Percentiles rank a stretch among this genome's conserved stretches.
These are phyloP conservation scores for Danio jaintianensis DNA, from an alignment of 2,797 vertebrate species.

Conservation along the genomic window DNA sequence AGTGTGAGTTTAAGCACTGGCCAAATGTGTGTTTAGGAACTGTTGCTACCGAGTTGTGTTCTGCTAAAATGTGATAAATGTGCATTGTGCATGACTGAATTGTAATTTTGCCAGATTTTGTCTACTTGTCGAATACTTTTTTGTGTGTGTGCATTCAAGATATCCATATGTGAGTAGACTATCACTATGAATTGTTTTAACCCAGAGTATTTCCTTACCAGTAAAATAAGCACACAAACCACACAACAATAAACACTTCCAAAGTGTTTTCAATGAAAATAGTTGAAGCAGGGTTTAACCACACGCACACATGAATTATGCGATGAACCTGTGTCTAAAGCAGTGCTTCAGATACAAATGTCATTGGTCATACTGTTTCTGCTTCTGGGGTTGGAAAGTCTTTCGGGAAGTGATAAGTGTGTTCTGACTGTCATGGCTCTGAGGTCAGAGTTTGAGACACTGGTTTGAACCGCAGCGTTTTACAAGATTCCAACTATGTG, in stretches of 20 bases:
- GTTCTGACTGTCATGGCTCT: slow-evolving; percentile 34
- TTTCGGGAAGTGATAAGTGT: slow-evolving; percentile 49
- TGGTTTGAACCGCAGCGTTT: slow-evolving; percentile 38
- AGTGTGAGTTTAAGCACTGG: background rate
- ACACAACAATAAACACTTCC: background rate
- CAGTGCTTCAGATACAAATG: background rate
- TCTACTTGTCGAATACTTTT: background rate
- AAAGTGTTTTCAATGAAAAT: background rate
- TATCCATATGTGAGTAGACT: background rate
- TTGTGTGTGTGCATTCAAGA: too few species aligned
- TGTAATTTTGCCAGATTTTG: background rate
- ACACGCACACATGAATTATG: background rate
- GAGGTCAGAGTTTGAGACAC: slow-evolving; percentile 32
- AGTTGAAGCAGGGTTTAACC: background rate
- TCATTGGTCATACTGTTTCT: slow-evolving; percentile 30
- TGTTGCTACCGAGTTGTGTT: background rate
- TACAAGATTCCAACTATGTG: slow-evolving; percentile 47
- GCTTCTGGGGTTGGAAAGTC: slow-evolving; percentile 11
- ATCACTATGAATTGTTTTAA: background rate
- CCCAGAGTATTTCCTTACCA: background rate
- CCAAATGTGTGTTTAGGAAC: background rate
- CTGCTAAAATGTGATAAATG: background rate
- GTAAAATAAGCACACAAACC: background rate
- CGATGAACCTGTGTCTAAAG: slow-evolving; percentile 1
- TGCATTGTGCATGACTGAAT: background rate